Base-by-base conservation (phyloP, 1,140 invertebrate genomes). In the Whitmania pigra region DNA sequence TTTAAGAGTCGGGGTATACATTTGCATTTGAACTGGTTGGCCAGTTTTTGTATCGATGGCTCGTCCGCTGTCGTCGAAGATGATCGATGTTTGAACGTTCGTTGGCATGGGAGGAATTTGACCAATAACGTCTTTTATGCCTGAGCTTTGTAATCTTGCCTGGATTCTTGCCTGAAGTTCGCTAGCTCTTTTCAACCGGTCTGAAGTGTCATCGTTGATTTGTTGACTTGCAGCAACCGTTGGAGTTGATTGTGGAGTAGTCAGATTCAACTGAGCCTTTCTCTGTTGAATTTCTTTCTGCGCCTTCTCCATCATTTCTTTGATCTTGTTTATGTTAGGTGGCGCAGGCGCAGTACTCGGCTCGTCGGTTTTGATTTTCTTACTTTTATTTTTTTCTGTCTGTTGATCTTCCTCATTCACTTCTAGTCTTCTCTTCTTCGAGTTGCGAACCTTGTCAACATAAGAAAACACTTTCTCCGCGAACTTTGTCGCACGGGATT, bases 221-320 rank as follows among this genome's bases (percentile, higher is more conserved):
- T 63, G 73, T 55, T 73, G 73, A 17, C 11, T 1, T 15, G 43
- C 9, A 15, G 43, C 43, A 11, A 49, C 15, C 15, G 43, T 7
- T 11, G 43, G 43, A 49, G 43, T 11, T 11, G 43, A 49, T 11
- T 11, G 43, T 1, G 43, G 43, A 49, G 40, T 68, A 15, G 49
- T 63, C 22, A 76, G 73, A 63, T 85, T 86, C 0, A 93, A 79
- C 0, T 89, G 88, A 27, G 87, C 85, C 80, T 94, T 95, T 2
- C 92, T 84, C 79, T 93, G 90, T 80, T 94, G 90, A 53, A 96
- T 94, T 83, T 92, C 88, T 76, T 87, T 88, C 80, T 93, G 90
- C 0, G 92, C 92, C 83, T 92, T 93, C 49, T 87, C 88, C 91
- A 95, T 95, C 89, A 95, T 93, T 75, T 89, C 85, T 79, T 87